Evolutionary conservation across 2,888 invertebrate species (phyloP), one percentile per base, ranked within the genome.

Genomic region (Incurvaria masculella): DNA sequence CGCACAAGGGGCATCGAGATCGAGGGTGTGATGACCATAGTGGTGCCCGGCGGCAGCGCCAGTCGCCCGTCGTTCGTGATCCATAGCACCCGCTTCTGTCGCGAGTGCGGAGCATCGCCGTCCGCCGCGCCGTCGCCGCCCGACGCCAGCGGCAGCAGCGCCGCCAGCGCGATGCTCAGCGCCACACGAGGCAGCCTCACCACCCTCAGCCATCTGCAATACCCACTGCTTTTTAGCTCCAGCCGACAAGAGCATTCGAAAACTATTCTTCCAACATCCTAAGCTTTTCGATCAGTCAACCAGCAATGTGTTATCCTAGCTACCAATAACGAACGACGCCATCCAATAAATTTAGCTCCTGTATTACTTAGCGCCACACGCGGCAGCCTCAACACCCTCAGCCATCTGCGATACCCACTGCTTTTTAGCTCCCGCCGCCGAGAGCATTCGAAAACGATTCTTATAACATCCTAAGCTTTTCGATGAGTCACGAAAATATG

Each of bases 31-130:
- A 92, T 87, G 21, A 88, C 82, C 70, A 93, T 79, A 2, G 87
- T 80, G 0, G 92, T 91, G 41, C 91, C 91, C 0, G 92, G 93
- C 1, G 93, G 93, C 55, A 93, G 64, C 0, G 92, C 92, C 59
- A 93, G 69, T 5, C 92, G 79, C 2, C 92, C 91, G 64, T 92
- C 92, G 54, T 89, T 88, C 10, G 92, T 92, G 53, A 93, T 84
- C 92, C 91, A 91, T 41, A 93, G 76, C 57, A 93, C 80, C 61
- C 92, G 83, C 65, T 93, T 92, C 65, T 89, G 88, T 52, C 92
- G 79, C 39, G 88, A 88, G 69, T 90, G 89, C 33, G 82, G 79
- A 55, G 72, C 63, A 52, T 76, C 64, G 53, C 79, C 72, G 55
- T 75, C 74, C 20, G 62, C 61, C 33, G 68, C 69, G 45, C 65